Evolutionary conservation across 2,888 invertebrate species (phyloP), one percentile per base, ranked within the genome.

Genomic region (Barypeithes pellucidus): DNA sequence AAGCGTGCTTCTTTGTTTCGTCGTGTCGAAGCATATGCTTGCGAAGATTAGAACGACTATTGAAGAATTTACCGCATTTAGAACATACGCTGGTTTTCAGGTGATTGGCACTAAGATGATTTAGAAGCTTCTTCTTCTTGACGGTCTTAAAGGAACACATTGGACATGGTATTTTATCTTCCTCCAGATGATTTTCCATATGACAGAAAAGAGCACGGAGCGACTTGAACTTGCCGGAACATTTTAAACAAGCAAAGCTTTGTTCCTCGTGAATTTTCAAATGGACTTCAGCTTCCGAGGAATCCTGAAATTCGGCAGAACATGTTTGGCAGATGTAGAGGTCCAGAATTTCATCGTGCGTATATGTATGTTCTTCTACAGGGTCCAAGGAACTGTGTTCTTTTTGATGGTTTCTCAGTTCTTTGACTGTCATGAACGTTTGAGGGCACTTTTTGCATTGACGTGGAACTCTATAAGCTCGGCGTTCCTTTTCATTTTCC

Each of bases 51-150:
- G 73, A 86, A 36, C 85, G 85, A 78, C 88, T 88, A 82, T 87
- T 88, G 75, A 89, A 89, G 11, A 88, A 88, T 81, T 89, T 89
- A 70, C 87, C 86, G 79, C 89, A 89, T 8, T 86, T 86, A 60
- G 87, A 86, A 79, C 89, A 89, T 68, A 87, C 85, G 80, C 88
- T 89, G 61, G 87, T 86, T 73, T 86, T 84, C 8, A 82, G 76
- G 72, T 85, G 85, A 16, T 78, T 80, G 9, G 80, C 78, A 60
- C 85, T 83, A 2, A 84, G 77, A 73, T 85, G 85, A 2, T 79
- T 78, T 11, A 81, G 72, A 20, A 85, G 78, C 3, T 80, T 79
- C 20, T 80, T 81, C 24, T 81, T 77, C 63, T 80, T 80, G 1
- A 67, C 67, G 0, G 84, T 81, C 41, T 76, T 78, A 65, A 81